Percentiles rank a stretch among this genome's conserved stretches.
phyloP scores from a whole-genome alignment of 2,797 vertebrate genomes.

The Epinephelus awoara region DNA sequence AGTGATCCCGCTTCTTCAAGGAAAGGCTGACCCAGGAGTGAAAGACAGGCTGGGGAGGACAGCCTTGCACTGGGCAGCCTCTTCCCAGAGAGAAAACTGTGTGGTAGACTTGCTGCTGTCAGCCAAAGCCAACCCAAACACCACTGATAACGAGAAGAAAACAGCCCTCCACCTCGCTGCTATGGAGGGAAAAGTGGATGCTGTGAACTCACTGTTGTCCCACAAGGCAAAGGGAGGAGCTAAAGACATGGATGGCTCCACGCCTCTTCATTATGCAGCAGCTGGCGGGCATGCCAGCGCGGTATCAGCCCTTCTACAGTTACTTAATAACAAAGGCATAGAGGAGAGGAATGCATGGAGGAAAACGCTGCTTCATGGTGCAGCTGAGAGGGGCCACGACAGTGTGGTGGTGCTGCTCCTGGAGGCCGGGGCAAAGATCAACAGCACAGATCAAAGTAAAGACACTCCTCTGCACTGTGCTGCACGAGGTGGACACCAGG shows the following conservation, averaged over 20 bases:
- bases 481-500: slow-evolving; percentile 77
- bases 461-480: slow-evolving; percentile 87
- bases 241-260: slow-evolving; percentile 88
- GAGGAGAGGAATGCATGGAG: slow-evolving; percentile 87
- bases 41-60: slow-evolving; percentile 82
- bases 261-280: slow-evolving; percentile 82
- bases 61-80: slow-evolving; percentile 84
- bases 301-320: slow-evolving; percentile 74
- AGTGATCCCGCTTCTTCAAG: slow-evolving; percentile 78
- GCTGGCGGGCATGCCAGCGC: slow-evolving; percentile 70
- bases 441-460: slow-evolving; percentile 84
- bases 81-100: slow-evolving; percentile 55
- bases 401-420: slow-evolving; percentile 77
- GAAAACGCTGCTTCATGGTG: slow-evolving; percentile 85
- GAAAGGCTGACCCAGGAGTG: slow-evolving; percentile 74
- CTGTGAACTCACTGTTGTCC: slow-evolving; percentile 70
- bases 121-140: slow-evolving; percentile 75
- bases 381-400: slow-evolving; percentile 83
- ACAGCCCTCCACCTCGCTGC: slow-evolving; percentile 85
- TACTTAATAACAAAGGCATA: slow-evolving; percentile 79
- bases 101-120: slow-evolving; percentile 82
- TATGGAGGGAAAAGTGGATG: slow-evolving; percentile 68
- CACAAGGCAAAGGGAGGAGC: slow-evolving; percentile 77
- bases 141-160: slow-evolving; percentile 85
- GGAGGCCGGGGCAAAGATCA: slow-evolving; percentile 81